Conservation (phyloP, 2,113 vertebrate genomes). For the Phodopus roborovskii region DNA sequence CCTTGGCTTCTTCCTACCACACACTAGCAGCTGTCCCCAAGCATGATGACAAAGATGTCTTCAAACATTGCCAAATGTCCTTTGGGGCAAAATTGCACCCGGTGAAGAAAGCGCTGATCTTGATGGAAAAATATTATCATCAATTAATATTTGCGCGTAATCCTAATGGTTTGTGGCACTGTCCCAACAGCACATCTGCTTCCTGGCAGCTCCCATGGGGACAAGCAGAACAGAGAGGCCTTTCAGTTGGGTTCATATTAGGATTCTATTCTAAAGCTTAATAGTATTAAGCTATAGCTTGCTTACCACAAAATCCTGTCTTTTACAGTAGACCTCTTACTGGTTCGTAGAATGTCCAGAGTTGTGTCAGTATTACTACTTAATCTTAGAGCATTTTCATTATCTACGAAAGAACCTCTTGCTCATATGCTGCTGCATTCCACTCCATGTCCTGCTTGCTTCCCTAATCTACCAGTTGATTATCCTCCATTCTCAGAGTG, state of each 20-base stretch:
- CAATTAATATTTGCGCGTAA: constrained; percentile 42
- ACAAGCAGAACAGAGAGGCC: not conserved
- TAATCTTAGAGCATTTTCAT: constrained; percentile 40
- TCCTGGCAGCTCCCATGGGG: not conserved
- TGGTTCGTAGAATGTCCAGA: constrained; percentile 26
- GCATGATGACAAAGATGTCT: constrained; percentile 10
- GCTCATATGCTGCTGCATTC: not conserved
- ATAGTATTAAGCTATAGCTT: constrained; percentile 37
- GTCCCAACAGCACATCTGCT: constrained; percentile 47
- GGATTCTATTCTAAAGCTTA: not conserved
- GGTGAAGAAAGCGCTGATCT: not conserved
- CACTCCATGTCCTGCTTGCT: too few species aligned
- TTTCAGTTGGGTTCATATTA: not conserved
- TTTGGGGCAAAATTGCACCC: constrained; percentile 1
- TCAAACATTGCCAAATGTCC: constrained; percentile 18
- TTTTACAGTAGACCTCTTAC: not conserved
- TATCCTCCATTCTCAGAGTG: not conserved
- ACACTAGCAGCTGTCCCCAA: not conserved
- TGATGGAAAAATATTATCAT: constrained; percentile 34
- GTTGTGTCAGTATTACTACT: not conserved
- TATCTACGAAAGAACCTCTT: not conserved
- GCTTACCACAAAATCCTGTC: not conserved
- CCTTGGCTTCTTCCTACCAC: not conserved
- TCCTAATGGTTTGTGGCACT: constrained; percentile 49
- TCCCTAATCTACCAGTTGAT: not conserved